These are phyloP conservation scores for Tetranychus urticae DNA, from an alignment of 1,140 invertebrate genomes.

Conservation along the genomic window DNA sequence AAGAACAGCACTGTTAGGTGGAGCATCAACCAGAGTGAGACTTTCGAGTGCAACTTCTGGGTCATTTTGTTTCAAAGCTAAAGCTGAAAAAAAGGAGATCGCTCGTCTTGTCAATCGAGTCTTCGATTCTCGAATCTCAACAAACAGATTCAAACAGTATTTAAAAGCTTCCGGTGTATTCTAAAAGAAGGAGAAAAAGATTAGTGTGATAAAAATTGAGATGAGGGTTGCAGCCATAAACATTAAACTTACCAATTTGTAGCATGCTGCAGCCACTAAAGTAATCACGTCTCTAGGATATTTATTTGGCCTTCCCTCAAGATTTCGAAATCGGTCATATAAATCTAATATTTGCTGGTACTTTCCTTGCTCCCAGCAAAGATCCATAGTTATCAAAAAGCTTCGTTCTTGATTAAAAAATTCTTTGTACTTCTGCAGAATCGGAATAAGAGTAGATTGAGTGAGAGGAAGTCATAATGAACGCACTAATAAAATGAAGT, in stretches of 20 bases:
- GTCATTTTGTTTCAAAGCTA: background rate
- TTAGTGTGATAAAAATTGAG: background rate
- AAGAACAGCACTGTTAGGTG: background rate
- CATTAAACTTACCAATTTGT: background rate
- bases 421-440: constrained; percentile 29
- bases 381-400: constrained; percentile 40
- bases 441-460: background rate
- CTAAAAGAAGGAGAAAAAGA: background rate
- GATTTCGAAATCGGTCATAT: background rate
- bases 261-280: background rate
- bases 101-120: background rate
- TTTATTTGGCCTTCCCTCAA: too few species aligned
- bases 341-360: constrained; percentile 37
- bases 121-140: too few species aligned
- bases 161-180: background rate
- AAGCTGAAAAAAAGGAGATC: background rate
- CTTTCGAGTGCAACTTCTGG: background rate
- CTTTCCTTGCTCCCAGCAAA: constrained; percentile 39
- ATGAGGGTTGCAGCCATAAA: background rate
- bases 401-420: constrained; percentile 43
- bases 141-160: too few species aligned
- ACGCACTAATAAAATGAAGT: too few species aligned
- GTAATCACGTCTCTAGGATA: too few species aligned
- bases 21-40: background rate
- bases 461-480: too few species aligned